A percentile compares a stretch with the other conserved stretches of the same genome.
These are phyloP conservation scores for Willowsia nigromaculata DNA, from an alignment of 2,888 invertebrate genomes.

Conservation along the genomic window DNA sequence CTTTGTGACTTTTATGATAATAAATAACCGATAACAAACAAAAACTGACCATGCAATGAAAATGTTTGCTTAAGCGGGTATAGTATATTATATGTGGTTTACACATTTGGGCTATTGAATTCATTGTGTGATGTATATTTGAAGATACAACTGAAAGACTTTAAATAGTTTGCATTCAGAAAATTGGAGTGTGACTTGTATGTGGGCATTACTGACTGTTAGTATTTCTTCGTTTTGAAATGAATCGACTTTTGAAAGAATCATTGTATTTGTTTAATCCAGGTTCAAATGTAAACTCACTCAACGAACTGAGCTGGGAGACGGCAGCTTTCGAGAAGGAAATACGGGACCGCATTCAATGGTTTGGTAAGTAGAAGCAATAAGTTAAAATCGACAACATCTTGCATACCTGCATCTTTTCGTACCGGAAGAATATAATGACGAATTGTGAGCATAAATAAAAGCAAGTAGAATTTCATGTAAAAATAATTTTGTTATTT, in stretches of 20 bases:
- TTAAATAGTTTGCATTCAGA: no score
- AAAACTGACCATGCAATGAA: no score
- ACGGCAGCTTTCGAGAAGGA: slow-evolving; percentile 78
- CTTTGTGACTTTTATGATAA: neutral
- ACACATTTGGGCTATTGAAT: no score
- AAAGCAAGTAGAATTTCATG: neutral
- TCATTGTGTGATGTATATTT: no score
- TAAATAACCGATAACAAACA: neutral
- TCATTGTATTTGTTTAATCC: slow-evolving; percentile 32
- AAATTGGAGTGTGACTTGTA: no score
- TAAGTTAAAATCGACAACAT: neutral
- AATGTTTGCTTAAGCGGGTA: no score
- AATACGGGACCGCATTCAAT: slow-evolving; percentile 75
- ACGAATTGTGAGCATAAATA: neutral
- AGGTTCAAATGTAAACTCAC: slow-evolving; percentile 77
- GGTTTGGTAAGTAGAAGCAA: slow-evolving; percentile 73
- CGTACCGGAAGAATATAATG: no score
- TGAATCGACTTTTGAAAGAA: neutral
- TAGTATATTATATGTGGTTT: no score
- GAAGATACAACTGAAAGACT: no score
- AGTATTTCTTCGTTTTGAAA: no score
- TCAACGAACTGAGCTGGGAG: slow-evolving; percentile 77
- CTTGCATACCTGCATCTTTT: no score
- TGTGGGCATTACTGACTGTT: no score
- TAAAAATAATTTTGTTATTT: neutral